Evolutionary conservation across 64 coral and sea anemone species (phyloP), one percentile per base, ranked within the genome.

Genomic region (Actinia equina): DNA sequence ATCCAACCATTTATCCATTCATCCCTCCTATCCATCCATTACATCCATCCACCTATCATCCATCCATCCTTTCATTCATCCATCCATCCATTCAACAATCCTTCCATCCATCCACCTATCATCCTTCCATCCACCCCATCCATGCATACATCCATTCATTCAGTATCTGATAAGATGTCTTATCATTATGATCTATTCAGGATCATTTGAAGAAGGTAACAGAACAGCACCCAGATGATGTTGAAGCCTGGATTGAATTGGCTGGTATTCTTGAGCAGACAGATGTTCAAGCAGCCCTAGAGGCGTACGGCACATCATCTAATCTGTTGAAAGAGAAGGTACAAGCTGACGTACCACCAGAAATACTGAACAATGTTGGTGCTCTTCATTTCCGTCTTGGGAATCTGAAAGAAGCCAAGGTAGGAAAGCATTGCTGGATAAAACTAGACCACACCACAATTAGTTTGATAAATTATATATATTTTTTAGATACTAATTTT

Each of bases 201-300:
- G 92, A 94, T 76, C 97, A 99, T 60, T 82, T 99, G 14, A 99
- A 95, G 91, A 99, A 99, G 88, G 97, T 99, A 41, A 99, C 97
- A 26, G 97, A 99, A 52, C 90, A 99, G 51, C 91, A 95, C 42
- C 97, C 97, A 30, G 97, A 99, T 93, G 97, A 99, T 71, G 97
- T 99, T 0, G 97, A 99, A 52, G 97, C 97, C 2, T 99, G 97
- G 97, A 99, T 99, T 52, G 97, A 99, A 43, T 89, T 99, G 27
- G 97, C 97, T 43, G 97, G 97, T 71, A 99, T 99, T 30, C 83
- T 99, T n/a, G 97, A 99, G 49, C 97, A 99, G 85, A 82, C 93
- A 44, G 97, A 99, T 84, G 97, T 99, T 2, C 97, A 96, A 81
- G 93, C 97, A 80, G 97, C 97, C 23, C 86, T 99, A 49, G 89